Evolutionary conservation across 2,797 vertebrate genomes (phyloP).

Genomic region (Malacoctenus gilli): DNA sequence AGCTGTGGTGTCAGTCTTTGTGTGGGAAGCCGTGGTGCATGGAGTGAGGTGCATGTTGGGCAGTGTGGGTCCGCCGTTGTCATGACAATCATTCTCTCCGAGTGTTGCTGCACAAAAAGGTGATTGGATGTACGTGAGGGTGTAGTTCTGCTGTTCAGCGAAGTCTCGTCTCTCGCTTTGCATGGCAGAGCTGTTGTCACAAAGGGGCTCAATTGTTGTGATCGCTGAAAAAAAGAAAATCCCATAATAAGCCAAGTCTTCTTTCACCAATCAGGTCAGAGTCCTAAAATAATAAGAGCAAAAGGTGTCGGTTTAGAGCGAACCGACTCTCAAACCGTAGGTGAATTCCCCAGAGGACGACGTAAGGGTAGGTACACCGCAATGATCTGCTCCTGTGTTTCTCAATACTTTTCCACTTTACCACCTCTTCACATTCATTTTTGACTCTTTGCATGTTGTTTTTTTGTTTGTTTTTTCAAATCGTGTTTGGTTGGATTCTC

Average conservation of each 20-base stretch:
- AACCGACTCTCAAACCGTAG: conserved; percentile 99
- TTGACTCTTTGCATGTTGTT: conserved; percentile 62
- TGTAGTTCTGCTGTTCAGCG: conserved; percentile 34
- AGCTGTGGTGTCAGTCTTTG: conserved; percentile 72
- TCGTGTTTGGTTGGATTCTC: conserved; percentile 21
- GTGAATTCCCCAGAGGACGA: conserved; percentile 94
- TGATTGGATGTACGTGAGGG: conserved; percentile 37
- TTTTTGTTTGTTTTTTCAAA: no score
- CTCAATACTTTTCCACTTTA: conserved; percentile 59
- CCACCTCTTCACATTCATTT: conserved; percentile 53
- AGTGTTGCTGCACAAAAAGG: conserved; percentile 48
- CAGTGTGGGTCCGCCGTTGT: conserved; percentile 70
- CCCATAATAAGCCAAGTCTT: conserved; percentile 93
- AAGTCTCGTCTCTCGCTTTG: conserved; percentile 69
- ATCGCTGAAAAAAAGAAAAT: no score
- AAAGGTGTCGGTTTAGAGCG: conserved; percentile 98
- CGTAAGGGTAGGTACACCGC: conserved; percentile 96
- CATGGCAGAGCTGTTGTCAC: conserved; percentile 69
- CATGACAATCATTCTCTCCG: conserved; percentile 72
- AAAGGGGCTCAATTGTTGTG: conserved; percentile 69
- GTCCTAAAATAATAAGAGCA: conserved; percentile 99
- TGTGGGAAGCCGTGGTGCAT: conserved; percentile 77
- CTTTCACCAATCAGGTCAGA: conserved; percentile 97
- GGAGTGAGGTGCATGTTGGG: conserved; percentile 77
- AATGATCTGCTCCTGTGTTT: conserved; percentile 58